A percentile compares a stretch with the other conserved stretches of the same genome.
Conservation (phyloP, 2,113 vertebrate species). For the Psittacara wagleri region DNA sequence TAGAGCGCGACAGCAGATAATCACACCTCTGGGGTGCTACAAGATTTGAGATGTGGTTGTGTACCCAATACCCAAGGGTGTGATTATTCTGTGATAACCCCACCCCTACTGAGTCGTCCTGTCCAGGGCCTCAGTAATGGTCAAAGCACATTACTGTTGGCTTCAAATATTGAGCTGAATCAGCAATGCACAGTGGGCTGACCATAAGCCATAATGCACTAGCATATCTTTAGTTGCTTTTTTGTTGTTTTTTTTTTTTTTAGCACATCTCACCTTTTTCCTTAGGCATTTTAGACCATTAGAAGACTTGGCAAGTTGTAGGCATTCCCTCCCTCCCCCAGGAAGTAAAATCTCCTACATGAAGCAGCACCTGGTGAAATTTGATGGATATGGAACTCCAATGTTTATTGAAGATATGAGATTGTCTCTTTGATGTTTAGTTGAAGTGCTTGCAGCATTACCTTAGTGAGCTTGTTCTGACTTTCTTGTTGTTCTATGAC, state of each 20-base stretch:
- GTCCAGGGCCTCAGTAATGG: not conserved
- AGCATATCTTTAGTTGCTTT: not conserved
- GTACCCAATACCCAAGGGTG: conserved; percentile 8
- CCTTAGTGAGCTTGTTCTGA: not conserved
- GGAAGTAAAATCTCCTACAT: not conserved
- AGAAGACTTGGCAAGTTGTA: not conserved
- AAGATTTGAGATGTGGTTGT: conserved; percentile 54
- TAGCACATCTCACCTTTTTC: not conserved
- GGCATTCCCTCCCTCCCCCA: rapidly evolving
- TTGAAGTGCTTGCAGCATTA: not conserved
- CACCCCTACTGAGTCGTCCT: not conserved
- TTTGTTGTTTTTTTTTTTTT: not conserved
- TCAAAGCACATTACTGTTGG: not conserved
- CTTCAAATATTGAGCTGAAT: not conserved
- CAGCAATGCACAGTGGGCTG: not conserved
- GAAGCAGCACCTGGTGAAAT: not conserved
- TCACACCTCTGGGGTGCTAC: conserved; percentile 57
- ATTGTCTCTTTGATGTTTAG: not conserved
- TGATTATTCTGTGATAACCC: conserved; percentile 49
- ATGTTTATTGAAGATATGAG: not conserved
- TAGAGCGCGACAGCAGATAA: conserved; percentile 66
- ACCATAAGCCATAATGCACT: not conserved
- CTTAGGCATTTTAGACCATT: not conserved
- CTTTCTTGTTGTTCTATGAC: not conserved
- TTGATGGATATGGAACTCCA: not conserved